Evolutionary conservation across 2,113 vertebrate genomes (phyloP).

Genomic region (Phalacrocorax carbo): DNA sequence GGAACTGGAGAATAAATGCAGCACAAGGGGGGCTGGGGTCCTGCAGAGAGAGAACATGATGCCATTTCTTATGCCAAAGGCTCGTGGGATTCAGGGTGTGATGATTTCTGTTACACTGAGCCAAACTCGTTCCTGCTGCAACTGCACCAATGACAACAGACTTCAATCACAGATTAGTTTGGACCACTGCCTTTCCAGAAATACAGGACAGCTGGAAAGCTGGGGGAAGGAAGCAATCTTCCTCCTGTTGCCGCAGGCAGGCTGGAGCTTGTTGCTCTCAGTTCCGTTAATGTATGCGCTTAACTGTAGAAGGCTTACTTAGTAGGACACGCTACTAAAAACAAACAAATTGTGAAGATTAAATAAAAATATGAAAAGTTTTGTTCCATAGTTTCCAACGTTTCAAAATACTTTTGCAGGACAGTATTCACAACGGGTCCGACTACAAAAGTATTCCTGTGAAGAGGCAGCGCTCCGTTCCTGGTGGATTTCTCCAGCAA

Average conservation of each 20-base stretch:
- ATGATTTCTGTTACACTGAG: not conserved
- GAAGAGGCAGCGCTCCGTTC: not conserved
- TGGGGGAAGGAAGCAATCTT: constrained; percentile 1
- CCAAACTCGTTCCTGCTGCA: not conserved
- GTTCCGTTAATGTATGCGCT: constrained; percentile 25
- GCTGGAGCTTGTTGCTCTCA: not conserved
- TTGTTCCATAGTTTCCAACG: not conserved
- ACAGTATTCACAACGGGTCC: not conserved
- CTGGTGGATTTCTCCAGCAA: not conserved
- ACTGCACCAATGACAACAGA: not conserved
- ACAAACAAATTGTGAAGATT: not conserved
- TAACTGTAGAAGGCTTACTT: constrained; percentile 42
- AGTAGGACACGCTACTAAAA: not conserved
- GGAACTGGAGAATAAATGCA: not conserved
- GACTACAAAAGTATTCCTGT: not conserved
- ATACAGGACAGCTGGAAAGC: not conserved
- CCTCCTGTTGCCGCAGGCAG: constrained; percentile 10
- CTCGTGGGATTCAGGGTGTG: not conserved
- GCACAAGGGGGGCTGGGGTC: not conserved
- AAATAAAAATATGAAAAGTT: not conserved
- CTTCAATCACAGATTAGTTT: not conserved
- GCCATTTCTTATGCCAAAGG: not conserved
- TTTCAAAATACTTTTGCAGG: not conserved
- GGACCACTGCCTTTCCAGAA: not conserved
- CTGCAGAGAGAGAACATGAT: not conserved